Evolutionary conservation across 2,113 vertebrate genomes (phyloP).

Genomic region (Uria lomvia): DNA sequence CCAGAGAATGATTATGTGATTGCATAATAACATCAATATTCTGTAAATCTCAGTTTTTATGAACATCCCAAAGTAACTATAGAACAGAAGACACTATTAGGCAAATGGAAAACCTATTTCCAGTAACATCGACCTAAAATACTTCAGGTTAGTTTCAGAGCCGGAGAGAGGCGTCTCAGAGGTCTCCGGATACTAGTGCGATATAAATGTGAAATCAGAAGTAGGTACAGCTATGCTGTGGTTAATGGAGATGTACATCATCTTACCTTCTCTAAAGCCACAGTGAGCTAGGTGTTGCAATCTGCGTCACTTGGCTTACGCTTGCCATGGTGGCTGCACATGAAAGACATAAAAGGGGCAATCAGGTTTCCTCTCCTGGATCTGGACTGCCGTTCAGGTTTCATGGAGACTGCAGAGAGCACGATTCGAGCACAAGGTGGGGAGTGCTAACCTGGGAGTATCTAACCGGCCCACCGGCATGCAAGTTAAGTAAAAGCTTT

Average conservation of each 20-base stretch:
- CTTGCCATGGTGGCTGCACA: background rate
- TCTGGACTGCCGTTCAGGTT: background rate
- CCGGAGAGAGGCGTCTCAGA: background rate
- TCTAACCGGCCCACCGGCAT: background rate
- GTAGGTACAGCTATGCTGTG: accelerated
- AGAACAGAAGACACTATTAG: background rate
- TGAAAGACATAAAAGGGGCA: background rate
- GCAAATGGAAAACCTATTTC: constrained; percentile 7
- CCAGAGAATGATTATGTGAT: background rate
- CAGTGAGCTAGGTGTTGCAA: background rate
- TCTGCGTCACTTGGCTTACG: accelerated
- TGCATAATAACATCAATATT: background rate
- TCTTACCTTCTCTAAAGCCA: background rate
- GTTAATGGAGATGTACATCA: background rate
- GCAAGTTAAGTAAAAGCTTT: background rate
- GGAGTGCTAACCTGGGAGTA: background rate
- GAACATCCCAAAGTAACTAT: background rate
- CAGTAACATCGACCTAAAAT: background rate
- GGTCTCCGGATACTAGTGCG: background rate
- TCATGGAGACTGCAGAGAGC: background rate
- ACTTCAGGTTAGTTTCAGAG: background rate
- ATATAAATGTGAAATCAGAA: background rate
- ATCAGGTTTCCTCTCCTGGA: background rate
- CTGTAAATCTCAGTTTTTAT: constrained; percentile 1
- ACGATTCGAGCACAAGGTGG: background rate